Base-by-base conservation (phyloP, 2,888 invertebrate genomes). In the Heliconius cydno region DNA sequence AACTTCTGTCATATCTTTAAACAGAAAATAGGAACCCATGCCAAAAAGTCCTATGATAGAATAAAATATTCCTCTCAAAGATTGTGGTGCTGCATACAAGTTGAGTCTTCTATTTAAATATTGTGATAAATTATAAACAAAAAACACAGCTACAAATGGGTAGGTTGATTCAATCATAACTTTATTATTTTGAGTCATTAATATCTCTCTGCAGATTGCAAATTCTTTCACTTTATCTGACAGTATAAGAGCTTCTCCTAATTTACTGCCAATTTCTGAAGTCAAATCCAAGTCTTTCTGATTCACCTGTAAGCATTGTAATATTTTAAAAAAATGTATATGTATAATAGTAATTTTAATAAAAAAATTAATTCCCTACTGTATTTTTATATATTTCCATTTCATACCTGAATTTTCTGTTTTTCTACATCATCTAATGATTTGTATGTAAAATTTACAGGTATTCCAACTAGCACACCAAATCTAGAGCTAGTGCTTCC, bases 191-290 rank as follows among this genome's bases (percentile, higher is more conserved):
- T 96, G 95, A 4, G 96, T 89, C 91, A 96, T 96, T 79, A 97
- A 88, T 76, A 98, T 95, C 90, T 98, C 97, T 84, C 97, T 95
- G 79, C 97, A 98, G 41, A 98, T 96, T 1, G 97, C 98, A 94
- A 97, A 98, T 81, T 97, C 95, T 89, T 98, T 96, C 15, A 97
- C 98, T 82, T 97, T 96, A 82, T 97, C 97, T 22, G 97, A 96
- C n/a, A 98, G 88, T 5, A 97, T 90, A 46, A 98, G 87, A 0
- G 98, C 96, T 22, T 97, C 92, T 75, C 96, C 91, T 70, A 98
- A 92, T 78, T 96, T 90, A 84, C 96, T 89, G 0, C 97, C 97
- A 79, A 94, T 95, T 79, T 96, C 95, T 1, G 96, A 94, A 60
- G 93, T 92, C 97, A 97, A 97, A 84, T 96, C 92, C 0, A 98